These are phyloP conservation scores for Nothobranchius kuhntae DNA, from an alignment of 2,113 vertebrate species.

Conservation along the genomic window DNA sequence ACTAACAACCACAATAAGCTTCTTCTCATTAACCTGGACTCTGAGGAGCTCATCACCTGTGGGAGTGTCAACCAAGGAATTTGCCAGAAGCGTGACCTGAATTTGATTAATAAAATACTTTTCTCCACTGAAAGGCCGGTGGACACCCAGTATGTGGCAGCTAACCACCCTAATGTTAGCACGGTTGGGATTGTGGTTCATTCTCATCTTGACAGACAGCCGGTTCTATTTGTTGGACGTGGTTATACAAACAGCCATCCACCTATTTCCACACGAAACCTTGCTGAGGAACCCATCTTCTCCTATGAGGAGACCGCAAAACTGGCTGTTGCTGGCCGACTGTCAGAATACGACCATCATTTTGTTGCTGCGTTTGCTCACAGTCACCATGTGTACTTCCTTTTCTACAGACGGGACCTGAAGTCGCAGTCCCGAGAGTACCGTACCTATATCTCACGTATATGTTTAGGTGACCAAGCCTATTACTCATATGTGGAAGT, in stretches of 20 bases:
- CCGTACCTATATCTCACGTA: constrained; percentile 90
- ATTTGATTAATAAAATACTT: constrained; percentile 75
- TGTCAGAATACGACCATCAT: constrained; percentile 96
- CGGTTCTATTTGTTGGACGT: constrained; percentile 91
- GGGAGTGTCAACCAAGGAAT: constrained; percentile 95
- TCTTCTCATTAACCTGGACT: constrained; percentile 84
- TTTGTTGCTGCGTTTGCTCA: constrained; percentile 90
- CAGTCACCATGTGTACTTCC: constrained; percentile 88
- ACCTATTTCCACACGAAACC: constrained; percentile 91
- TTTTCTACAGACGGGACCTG: constrained; percentile 93
- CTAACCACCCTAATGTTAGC: constrained; percentile 93
- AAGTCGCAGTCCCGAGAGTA: constrained; percentile 89
- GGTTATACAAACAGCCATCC: constrained; percentile 96
- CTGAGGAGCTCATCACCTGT: constrained; percentile 89
- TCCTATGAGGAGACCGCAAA: constrained; percentile 98
- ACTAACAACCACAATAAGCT: constrained; percentile 96
- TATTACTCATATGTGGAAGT: constrained; percentile 97
- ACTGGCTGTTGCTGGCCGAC: constrained; percentile 89
- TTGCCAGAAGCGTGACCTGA: constrained; percentile 90
- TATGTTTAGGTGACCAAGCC: constrained; percentile 92
- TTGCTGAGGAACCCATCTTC: constrained; percentile 90
- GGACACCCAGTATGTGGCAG: constrained; percentile 95
- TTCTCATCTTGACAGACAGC: constrained; percentile 78
- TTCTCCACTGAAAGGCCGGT: constrained; percentile 90
- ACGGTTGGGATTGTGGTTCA: constrained; percentile 91